Evolutionary conservation across 2,113 vertebrate species (phyloP), one percentile per base, ranked within the genome.

Genomic region (Oriolus oriolus): DNA sequence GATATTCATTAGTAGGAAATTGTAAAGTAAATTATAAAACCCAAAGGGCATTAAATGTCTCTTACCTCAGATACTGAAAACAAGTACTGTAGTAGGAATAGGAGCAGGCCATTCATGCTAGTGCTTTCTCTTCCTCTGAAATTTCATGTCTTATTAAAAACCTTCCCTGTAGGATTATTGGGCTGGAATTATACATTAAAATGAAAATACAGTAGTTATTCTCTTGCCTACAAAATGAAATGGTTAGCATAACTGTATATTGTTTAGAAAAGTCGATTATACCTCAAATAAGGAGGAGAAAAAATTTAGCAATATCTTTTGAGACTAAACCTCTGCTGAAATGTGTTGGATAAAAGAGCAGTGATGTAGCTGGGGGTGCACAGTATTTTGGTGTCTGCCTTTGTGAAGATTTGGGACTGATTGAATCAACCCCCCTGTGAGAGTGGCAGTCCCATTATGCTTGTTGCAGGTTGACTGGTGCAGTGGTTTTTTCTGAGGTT

Each of bases 111-210:
- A 83, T 86, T 93, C 89, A 52, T 81, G 91, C 59, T 87, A 23
- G 50, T 89, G 53, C 76, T 93, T 97, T 93, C n/a, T 65, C 56
- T 89, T 87, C 74, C 81, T 94, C 56, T 90, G 93, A 93, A 97
- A 95, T 86, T 78, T 85, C 79, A 66, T n/a, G 49, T 91, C 75
- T 87, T 96, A 95, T 87, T 96, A 97, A 96, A 96, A 94, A 74
- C 33, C 41, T 94, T 93, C 93, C 91, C 91, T 71, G 79, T 83
- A 95, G 93, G 64, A 80, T 96, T 96, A 85, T 75, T 87, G 83
- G 74, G 47, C 45, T 87, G 65, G 56, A 94, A 78, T 95, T 87
- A 66, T 52, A 89, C 52, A 65, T 87, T 94, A 87, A 88, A 96
- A 90, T 88, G 77, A 92, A 92, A 96, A 93, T 22, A 57, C 30